Conservation (phyloP, 1,140 invertebrate genomes). For the Thalassaphorura encarpata region DNA sequence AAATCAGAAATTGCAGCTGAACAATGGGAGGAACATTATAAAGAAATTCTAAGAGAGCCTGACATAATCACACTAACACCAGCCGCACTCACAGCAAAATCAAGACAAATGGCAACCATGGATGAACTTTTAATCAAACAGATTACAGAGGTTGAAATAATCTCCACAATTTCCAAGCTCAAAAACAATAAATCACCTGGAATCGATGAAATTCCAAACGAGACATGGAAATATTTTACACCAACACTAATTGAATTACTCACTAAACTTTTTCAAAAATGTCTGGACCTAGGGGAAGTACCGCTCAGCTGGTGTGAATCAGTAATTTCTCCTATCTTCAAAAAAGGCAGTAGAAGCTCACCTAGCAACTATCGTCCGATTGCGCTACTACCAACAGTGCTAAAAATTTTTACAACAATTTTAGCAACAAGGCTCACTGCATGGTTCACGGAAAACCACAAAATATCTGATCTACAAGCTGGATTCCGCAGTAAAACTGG, state of each 20-base stretch:
- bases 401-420: constrained; percentile 32
- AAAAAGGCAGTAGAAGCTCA: constrained; percentile 26
- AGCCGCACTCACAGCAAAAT: background rate
- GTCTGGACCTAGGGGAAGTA: background rate
- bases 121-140: background rate
- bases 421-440: constrained; percentile 25
- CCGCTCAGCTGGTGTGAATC: constrained; percentile 17
- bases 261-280: background rate
- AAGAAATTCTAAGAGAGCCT: background rate
- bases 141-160: constrained; percentile 5
- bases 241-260: background rate
- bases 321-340: constrained; percentile 17
- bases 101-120: background rate
- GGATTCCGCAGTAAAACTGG: constrained; percentile 30
- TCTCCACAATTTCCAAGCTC: constrained; percentile 15
- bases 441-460: constrained; percentile 22
- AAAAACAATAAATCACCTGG: constrained; percentile 30
- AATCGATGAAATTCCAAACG: constrained; percentile 29
- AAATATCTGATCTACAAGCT: constrained; percentile 31
- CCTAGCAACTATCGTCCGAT: constrained; percentile 33
- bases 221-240: constrained; percentile 25
- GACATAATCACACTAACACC: too few relatives aligned
- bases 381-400: constrained; percentile 29
- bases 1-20: background rate
- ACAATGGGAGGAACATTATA: background rate